Evolutionary conservation across 2,113 vertebrate genomes (phyloP), one percentile per base, ranked within the genome.

Genomic region (Pedetes capensis): DNA sequence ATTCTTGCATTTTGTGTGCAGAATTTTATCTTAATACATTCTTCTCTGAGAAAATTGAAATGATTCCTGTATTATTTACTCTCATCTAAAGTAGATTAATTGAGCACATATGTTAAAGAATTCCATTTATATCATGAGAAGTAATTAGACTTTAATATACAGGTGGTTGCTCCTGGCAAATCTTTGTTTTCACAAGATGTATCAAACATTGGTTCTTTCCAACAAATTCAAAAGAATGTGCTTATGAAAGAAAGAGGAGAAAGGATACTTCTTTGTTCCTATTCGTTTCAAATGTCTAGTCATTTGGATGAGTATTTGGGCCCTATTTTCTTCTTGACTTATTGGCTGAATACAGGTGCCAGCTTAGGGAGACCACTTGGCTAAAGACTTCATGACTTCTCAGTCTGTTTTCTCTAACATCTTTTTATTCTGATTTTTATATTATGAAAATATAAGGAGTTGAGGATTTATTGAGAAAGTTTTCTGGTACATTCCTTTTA

Each of bases 91-190:
- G 14, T 44, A 87, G 22, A 92, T 80, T 75, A 69, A 69, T 37
- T 87, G 51, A 75, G 49, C 29, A 72, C 29, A 9, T 32, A 69
- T 42, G 2, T 82, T 51, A 53, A 93, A 82, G 17, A 89, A 94
- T 68, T 89, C 39, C 57, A 71, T 89, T 84, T 53, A 44, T 32
- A 71, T 63, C 57, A 49, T 29, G 93, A 78, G 18, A 61, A 55
- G 13, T 51, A 74, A 90, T 79, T 90, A 25, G 5, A 71, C 85
- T 91, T 95, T 84, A 44, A 64, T 64, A 6, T 95, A 93, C 59
- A 93, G 27, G 20, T 66, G 64, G 29, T 5, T 89, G 10, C 20
- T 93, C 57, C 66, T n/a, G 23, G n/a, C 20, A 93, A 88, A 76
- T 13, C 8, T 63, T 68, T 39, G 82, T 87, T 57, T 85, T 63